Conservation (phyloP, 2,113 vertebrate genomes). For the Pao palembangensis region DNA sequence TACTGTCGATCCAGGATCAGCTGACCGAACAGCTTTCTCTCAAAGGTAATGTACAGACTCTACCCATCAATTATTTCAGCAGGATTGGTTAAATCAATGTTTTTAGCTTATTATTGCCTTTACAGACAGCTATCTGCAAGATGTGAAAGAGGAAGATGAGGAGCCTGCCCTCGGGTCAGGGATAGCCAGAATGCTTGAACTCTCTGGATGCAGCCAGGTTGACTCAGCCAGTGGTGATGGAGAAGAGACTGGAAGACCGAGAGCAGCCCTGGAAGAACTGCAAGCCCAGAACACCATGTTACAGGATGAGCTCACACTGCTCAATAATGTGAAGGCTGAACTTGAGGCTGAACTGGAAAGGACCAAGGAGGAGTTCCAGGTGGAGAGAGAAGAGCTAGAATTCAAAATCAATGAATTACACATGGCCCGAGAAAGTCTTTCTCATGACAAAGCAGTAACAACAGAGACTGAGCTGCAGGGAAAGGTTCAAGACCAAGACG, state of each 20-base stretch:
- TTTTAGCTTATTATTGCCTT: slow-evolving; percentile 2
- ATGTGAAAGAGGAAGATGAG: slow-evolving; percentile 72
- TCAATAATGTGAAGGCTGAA: slow-evolving; percentile 86
- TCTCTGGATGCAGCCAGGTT: slow-evolving; percentile 52
- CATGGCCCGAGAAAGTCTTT: slow-evolving; percentile 79
- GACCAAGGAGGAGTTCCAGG: slow-evolving; percentile 84
- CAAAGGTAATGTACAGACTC: slow-evolving; percentile 66
- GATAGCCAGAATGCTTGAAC: slow-evolving; percentile 67
- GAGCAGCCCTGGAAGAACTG: slow-evolving; percentile 77
- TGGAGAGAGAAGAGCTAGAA: slow-evolving; percentile 91
- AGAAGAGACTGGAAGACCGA: slow-evolving; percentile 70
- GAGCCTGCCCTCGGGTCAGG: slow-evolving; percentile 61
- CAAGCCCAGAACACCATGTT: slow-evolving; percentile 87
- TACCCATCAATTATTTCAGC: background rate
- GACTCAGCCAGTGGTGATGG: slow-evolving; percentile 22
- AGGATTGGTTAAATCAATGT: background rate
- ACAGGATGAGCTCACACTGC: slow-evolving; percentile 88
- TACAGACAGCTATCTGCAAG: slow-evolving; percentile 74
- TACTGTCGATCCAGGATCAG: slow-evolving; percentile 75
- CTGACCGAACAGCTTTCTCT: slow-evolving; percentile 73
- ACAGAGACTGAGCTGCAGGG: slow-evolving; percentile 58
- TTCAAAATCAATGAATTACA: slow-evolving; percentile 96
- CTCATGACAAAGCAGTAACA: slow-evolving; percentile 59
- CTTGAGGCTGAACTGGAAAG: slow-evolving; percentile 85
- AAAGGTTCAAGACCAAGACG: slow-evolving; percentile 71